Evolutionary conservation across 1,140 invertebrate species (phyloP), one percentile per base, ranked within the genome.

Genomic region (Asobara japonica): DNA sequence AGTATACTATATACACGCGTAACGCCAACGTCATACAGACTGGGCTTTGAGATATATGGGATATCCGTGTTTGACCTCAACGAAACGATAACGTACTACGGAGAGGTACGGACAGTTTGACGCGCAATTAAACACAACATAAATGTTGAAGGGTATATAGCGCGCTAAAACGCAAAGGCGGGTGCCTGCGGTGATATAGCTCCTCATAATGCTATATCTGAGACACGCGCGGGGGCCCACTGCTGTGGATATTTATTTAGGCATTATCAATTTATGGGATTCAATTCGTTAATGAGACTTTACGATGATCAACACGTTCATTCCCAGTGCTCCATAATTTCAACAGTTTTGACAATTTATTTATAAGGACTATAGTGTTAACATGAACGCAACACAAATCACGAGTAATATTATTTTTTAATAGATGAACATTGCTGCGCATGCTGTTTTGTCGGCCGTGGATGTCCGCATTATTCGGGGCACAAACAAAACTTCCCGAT

Each of bases 21-120:
- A 56, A 56, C 51, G 51, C 51, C 51, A 56, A 56, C 51, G 51
- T 56, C 51, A 56, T 25, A 56, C n/a, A 6, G 5, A 22, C 51
- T 56, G 51, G 22, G 51, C 41, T 56, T 56, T 56, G 51, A 56
- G 7, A 56, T 56, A 56, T 56, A 56, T 20, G 51, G 10, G n/a
- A 56, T 56, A 56, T 56, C 51, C 51, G 51, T 56, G 51, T 56
- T 56, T 56, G 51, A 56, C 51, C 51, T 56, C 51, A 56, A 25
- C 51, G 22, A 56, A 25, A 56, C 41, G 51, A 56, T 56, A 56
- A 25, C 51, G 51, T 18, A 25, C 1, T 27, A 27, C 51, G 8
- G 45, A 18, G 45, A 27, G 22, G 51, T 56, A 25, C 51, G 51
- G 22, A 56, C 51, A 56, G 51, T 56, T 56, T 56, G 51, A 56